Evolutionary conservation across 2,888 invertebrate genomes (phyloP).

Genomic region (Xestobium rufovillosum): DNA sequence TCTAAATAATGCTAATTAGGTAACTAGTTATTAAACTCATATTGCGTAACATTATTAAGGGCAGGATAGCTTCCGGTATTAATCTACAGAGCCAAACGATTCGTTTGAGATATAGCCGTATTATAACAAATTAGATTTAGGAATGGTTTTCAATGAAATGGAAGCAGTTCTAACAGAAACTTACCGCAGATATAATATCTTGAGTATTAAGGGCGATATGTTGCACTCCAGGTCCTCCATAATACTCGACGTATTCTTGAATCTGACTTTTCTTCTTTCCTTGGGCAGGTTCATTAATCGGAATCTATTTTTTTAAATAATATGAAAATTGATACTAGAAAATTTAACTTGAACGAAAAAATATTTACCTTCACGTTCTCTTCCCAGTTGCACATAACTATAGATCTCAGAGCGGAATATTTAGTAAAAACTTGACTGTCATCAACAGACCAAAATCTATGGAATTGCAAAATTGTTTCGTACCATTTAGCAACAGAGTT

Average conservation of each 20-base stretch:
- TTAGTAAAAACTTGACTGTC: slow-evolving; percentile 93
- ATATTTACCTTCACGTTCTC: slow-evolving; percentile 76
- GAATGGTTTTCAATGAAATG: too few species aligned
- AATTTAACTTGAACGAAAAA: slow-evolving; percentile 4
- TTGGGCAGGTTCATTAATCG: slow-evolving; percentile 94
- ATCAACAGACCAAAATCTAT: slow-evolving; percentile 96
- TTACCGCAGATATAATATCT: slow-evolving; percentile 82
- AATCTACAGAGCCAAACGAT: too few species aligned
- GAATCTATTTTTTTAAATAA: slow-evolving; percentile 62
- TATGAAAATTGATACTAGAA: slow-evolving; percentile 1
- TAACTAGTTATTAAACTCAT: too few species aligned
- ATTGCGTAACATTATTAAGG: too few species aligned
- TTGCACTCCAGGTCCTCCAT: slow-evolving; percentile 96
- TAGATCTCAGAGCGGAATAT: slow-evolving; percentile 92
- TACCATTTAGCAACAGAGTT: slow-evolving; percentile 86
- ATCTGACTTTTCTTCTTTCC: slow-evolving; percentile 97
- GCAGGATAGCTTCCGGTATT: too few species aligned
- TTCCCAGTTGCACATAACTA: slow-evolving; percentile 96
- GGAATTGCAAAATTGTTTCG: slow-evolving; percentile 63
- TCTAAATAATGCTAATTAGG: too few species aligned
- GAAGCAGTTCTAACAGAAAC: too few species aligned
- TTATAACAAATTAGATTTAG: too few species aligned
- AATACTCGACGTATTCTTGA: slow-evolving; percentile 96
- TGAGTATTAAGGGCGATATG: slow-evolving; percentile 95
- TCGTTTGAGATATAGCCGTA: too few species aligned